phyloP scores from a whole-genome alignment of 2,888 invertebrate genomes.

The Digitonthophagus gazella region DNA sequence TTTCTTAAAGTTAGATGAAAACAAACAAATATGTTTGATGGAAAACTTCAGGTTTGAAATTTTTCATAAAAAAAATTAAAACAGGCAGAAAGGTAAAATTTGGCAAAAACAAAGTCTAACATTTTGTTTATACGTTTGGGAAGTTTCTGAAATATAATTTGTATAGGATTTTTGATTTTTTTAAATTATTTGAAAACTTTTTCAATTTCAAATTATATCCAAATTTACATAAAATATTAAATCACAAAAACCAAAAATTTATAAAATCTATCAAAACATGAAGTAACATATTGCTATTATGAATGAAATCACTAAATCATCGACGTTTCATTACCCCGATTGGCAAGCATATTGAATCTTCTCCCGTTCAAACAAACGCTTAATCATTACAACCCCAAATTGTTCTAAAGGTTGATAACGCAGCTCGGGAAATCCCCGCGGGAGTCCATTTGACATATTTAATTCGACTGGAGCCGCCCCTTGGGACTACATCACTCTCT shows the following conservation, averaged over 20 bases:
- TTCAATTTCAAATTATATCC: neutral
- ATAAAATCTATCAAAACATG: neutral
- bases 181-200: too few relatives aligned
- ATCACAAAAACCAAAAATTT: too few relatives aligned
- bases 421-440: conserved; percentile 41
- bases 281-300: neutral
- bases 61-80: too few relatives aligned
- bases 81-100: too few relatives aligned
- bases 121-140: too few relatives aligned
- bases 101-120: too few relatives aligned
- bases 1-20: too few relatives aligned
- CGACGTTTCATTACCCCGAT: conserved; percentile 6
- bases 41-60: too few relatives aligned
- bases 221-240: neutral
- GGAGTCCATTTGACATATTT: conserved; percentile 35
- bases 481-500: conserved; percentile 25
- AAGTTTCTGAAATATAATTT: too few relatives aligned
- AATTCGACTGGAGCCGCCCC: conserved; percentile 29
- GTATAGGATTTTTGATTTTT: too few relatives aligned
- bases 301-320: conserved; percentile 3
- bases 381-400: conserved; percentile 45
- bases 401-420: conserved; percentile 42
- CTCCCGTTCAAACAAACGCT: conserved; percentile 47
- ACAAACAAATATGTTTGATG: too few relatives aligned
- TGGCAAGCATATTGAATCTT: conserved; percentile 19